Evolutionary conservation across 2,888 invertebrate species (phyloP).

Genomic region (Hedya salicella): DNA sequence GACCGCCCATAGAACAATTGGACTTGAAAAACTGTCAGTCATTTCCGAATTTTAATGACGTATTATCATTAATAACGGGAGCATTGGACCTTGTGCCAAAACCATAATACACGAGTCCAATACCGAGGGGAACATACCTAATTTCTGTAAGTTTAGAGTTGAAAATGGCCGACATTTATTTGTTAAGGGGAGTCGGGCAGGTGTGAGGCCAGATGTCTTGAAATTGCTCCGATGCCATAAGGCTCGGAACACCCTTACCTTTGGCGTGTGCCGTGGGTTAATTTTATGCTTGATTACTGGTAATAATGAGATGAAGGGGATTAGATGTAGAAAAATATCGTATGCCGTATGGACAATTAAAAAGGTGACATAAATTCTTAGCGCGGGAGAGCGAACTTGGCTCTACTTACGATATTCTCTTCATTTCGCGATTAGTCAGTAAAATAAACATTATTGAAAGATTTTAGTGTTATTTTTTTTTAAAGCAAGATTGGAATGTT

Average conservation of each 20-base stretch:
- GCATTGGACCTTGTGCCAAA: slow-evolving; percentile 78
- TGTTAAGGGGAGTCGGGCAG: slow-evolving; percentile 71
- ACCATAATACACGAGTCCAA: slow-evolving; percentile 65
- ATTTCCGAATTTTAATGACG: slow-evolving; percentile 81
- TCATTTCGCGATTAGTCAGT: background rate
- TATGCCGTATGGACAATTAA: slow-evolving; percentile 2
- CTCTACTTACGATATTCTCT: background rate
- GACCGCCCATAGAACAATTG: slow-evolving; percentile 71
- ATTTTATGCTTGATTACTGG: slow-evolving; percentile 84
- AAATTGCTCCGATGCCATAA: slow-evolving; percentile 83
- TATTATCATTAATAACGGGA: slow-evolving; percentile 72
- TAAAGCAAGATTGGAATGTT: too few relatives aligned
- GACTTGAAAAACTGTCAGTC: slow-evolving; percentile 76
- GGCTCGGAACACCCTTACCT: slow-evolving; percentile 79
- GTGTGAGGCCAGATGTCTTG: slow-evolving; percentile 84
- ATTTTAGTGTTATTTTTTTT: too few relatives aligned
- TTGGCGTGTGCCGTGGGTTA: slow-evolving; percentile 84
- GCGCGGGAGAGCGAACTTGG: background rate
- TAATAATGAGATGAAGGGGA: slow-evolving; percentile 74
- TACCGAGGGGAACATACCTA: slow-evolving; percentile 47
- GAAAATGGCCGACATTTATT: slow-evolving; percentile 45
- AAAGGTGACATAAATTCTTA: background rate
- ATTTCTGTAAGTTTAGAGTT: slow-evolving; percentile 45
- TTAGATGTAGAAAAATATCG: slow-evolving; percentile 13
- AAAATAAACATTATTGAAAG: too few relatives aligned